phyloP scores from a whole-genome alignment of 2,888 invertebrate genomes.

The Galerucella pusilla region DNA sequence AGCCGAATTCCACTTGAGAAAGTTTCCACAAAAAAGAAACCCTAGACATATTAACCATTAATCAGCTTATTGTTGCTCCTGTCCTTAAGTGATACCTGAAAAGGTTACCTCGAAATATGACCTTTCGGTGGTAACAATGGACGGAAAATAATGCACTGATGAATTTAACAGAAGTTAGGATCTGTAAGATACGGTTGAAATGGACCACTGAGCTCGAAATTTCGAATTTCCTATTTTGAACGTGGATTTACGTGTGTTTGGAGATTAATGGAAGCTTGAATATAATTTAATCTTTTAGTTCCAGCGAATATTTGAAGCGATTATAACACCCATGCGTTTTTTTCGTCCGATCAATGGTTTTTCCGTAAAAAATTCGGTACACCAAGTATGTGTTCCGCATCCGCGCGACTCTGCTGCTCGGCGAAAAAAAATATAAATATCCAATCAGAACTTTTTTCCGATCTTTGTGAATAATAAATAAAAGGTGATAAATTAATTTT shows the following conservation, averaged over 20 bases:
- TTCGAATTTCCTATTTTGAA: not conserved
- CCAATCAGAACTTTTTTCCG: too few relatives aligned
- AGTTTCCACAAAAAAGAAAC: not conserved
- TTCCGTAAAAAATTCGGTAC: too few relatives aligned
- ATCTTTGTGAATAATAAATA: too few relatives aligned
- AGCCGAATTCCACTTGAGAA: not conserved
- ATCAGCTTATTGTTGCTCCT: constrained; percentile 14
- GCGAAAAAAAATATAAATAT: too few relatives aligned
- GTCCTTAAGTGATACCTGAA: constrained; percentile 12
- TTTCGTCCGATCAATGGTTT: too few relatives aligned
- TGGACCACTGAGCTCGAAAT: not conserved
- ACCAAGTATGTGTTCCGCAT: too few relatives aligned
- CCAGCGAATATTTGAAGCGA: too few relatives aligned
- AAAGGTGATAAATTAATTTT: too few relatives aligned
- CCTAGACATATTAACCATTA: constrained; percentile 12
- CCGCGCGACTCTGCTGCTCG: too few relatives aligned
- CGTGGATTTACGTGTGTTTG: not conserved
- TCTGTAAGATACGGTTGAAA: not conserved
- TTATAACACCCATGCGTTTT: too few relatives aligned
- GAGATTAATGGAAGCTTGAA: too few relatives aligned
- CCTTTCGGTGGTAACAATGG: not conserved
- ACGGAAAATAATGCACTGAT: not conserved
- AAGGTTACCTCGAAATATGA: constrained; percentile 9
- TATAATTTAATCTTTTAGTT: not conserved
- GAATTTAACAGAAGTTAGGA: not conserved